A percentile compares a stretch with the other conserved stretches of the same genome.
phyloP scores from a whole-genome alignment of 2,888 invertebrate genomes.

The Rutpela maculata region DNA sequence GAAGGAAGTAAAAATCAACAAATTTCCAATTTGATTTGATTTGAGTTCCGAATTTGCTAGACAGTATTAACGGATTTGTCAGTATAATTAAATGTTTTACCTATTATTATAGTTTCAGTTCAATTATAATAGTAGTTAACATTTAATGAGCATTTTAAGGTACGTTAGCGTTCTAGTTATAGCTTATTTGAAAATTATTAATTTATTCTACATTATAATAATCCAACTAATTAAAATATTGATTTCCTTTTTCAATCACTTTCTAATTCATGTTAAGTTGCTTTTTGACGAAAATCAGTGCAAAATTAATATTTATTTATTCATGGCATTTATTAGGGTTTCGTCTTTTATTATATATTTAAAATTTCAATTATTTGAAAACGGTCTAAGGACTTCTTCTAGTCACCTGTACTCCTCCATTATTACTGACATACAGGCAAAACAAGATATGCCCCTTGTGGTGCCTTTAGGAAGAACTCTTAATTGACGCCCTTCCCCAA shows the following conservation, averaged over 20 bases:
- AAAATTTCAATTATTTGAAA: neutral
- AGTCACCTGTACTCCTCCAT: too few relatives aligned
- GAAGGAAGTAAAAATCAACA: too few relatives aligned
- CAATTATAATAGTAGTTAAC: neutral
- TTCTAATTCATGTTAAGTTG: neutral
- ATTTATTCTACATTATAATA: neutral
- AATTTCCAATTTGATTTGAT: too few relatives aligned
- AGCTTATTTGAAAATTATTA: neutral
- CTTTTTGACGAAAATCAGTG: neutral
- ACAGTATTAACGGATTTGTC: too few relatives aligned
- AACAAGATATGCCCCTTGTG: too few relatives aligned
- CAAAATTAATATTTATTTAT: conserved; percentile 1
- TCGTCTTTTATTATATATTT: neutral
- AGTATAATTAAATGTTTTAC: neutral
- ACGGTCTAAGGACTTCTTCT: too few relatives aligned
- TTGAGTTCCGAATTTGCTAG: too few relatives aligned
- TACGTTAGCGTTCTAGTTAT: neutral
- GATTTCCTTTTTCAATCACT: neutral
- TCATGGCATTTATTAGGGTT: neutral
- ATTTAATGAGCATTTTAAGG: neutral
- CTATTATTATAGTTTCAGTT: neutral
- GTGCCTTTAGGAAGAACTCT: too few relatives aligned
- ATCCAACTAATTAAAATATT: neutral
- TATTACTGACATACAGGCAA: too few relatives aligned
- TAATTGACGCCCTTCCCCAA: too few relatives aligned